Conservation (phyloP, 2,797 vertebrate genomes). For the Hylomyscus alleni region DNA sequence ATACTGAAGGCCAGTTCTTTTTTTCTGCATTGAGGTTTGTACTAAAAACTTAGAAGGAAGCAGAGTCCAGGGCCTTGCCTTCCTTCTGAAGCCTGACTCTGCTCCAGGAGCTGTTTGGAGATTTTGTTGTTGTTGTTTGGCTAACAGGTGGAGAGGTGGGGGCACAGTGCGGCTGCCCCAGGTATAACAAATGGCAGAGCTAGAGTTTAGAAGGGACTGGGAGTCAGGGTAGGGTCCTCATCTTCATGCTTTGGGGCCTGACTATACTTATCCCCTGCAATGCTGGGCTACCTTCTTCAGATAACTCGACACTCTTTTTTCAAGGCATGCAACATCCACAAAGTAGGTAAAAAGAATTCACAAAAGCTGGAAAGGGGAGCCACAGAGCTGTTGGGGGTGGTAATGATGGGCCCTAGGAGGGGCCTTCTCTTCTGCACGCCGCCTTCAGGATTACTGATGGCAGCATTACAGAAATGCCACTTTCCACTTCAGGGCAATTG, state of each 20-base stretch:
- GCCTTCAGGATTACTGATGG: conserved; percentile 69
- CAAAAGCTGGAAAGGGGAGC: conserved; percentile 16
- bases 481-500: conserved; percentile 70
- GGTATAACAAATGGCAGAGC: not conserved
- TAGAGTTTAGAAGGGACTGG: not conserved
- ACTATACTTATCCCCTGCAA: not conserved
- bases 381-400: not conserved
- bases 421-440: conserved; percentile 19
- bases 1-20: not conserved
- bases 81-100: not conserved
- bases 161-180: not conserved
- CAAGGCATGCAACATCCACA: conserved; percentile 25
- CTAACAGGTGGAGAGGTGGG: not conserved
- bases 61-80: not conserved
- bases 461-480: conserved; percentile 46
- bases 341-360: conserved; percentile 32
- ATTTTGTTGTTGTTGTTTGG: not conserved
- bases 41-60: conserved; percentile 49
- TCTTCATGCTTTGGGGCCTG: not conserved
- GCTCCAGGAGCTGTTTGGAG: conserved; percentile 2
- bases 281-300: not conserved
- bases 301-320: not conserved
- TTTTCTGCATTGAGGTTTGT: not conserved
- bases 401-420: not conserved
- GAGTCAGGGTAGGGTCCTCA: not conserved